A percentile compares a stretch with the other conserved stretches of the same genome.
phyloP scores from a whole-genome alignment of 1,140 invertebrate genomes.

The Dryas iulia region DNA sequence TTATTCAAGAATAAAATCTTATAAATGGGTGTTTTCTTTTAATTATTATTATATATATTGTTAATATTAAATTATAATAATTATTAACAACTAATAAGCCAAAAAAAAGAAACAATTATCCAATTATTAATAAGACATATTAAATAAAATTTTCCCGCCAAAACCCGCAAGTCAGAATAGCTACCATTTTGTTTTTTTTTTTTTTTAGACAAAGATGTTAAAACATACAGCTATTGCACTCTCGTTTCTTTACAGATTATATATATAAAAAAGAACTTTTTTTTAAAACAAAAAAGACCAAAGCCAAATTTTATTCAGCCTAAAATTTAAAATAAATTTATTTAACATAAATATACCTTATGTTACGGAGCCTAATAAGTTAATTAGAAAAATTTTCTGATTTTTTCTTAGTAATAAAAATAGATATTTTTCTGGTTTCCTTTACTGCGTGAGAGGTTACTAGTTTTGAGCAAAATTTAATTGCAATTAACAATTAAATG shows the following conservation, averaged over 20 bases:
- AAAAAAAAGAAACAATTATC: constrained; percentile 8
- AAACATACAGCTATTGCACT: constrained; percentile 1
- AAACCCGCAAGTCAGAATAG: constrained; percentile 15
- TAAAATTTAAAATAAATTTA: not conserved
- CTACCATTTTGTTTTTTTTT: constrained; percentile 5
- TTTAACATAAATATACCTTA: not conserved
- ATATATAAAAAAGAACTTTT: not conserved
- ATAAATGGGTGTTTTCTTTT: constrained; percentile 1
- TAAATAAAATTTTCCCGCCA: not conserved
- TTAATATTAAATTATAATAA: not conserved
- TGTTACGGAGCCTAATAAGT: not conserved
- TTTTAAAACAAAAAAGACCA: too few relatives aligned
- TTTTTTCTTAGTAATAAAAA: not conserved
- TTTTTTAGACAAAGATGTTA: constrained; percentile 1
- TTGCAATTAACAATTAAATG: too few relatives aligned
- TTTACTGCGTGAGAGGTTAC: too few relatives aligned
- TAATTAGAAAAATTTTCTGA: not conserved
- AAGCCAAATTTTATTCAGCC: constrained; percentile 1
- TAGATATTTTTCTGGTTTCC: not conserved
- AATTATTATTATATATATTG: constrained; percentile 13
- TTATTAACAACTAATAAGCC: not conserved
- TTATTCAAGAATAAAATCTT: constrained; percentile 19
- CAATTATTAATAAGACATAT: constrained; percentile 22
- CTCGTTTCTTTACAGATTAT: not conserved
- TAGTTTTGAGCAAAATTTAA: too few relatives aligned